Evolutionary conservation across 2,888 invertebrate genomes (phyloP).

Genomic region (Diplazon laetatorius): DNA sequence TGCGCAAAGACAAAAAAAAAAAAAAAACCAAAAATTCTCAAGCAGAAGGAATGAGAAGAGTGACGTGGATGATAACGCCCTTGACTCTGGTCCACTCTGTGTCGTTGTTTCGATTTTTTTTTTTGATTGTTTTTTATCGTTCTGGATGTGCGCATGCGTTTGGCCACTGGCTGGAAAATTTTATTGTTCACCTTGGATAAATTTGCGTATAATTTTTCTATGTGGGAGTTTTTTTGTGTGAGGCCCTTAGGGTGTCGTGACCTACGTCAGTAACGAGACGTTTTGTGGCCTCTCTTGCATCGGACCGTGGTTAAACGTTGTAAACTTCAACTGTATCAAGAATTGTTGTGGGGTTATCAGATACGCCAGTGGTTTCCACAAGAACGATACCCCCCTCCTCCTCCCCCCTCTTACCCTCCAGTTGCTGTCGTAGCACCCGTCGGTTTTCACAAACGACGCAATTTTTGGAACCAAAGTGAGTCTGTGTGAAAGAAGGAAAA

Average conservation of each 20-base stretch:
- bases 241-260: not conserved
- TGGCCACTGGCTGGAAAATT: constrained; percentile 54
- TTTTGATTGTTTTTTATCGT: not conserved
- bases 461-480: constrained; percentile 57
- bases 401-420: no score
- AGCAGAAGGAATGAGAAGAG: constrained; percentile 45
- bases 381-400: not conserved
- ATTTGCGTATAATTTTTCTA: constrained; percentile 55
- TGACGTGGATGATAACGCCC: constrained; percentile 55
- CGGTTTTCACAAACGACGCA: constrained; percentile 56
- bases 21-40: no score
- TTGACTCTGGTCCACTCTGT: constrained; percentile 10
- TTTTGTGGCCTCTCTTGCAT: not conserved
- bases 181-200: constrained; percentile 55
- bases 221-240: constrained; percentile 6
- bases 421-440: constrained; percentile 6
- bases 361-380: not conserved
- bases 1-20: no score
- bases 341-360: not conserved
- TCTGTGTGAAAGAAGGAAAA: no score
- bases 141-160: not conserved
- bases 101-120: not conserved
- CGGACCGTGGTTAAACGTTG: not conserved
- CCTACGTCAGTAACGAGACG: not conserved
- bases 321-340: not conserved